Conservation (phyloP, 2,113 vertebrate species). For the Lophura nycthemera region DNA sequence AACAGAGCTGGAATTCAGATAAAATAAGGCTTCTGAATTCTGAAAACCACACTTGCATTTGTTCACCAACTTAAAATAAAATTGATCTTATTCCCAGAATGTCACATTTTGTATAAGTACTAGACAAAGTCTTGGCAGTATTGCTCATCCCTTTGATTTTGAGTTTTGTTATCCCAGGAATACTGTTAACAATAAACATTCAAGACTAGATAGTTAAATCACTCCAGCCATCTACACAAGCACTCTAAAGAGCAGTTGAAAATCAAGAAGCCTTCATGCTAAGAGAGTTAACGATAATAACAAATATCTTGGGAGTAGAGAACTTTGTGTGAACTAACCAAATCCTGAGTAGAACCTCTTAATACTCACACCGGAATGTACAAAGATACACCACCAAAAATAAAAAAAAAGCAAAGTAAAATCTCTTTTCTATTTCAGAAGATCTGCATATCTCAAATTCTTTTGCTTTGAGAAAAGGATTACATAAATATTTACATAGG, state of each 20-base stretch:
- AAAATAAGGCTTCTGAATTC: constrained; percentile 60
- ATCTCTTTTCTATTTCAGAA: neutral
- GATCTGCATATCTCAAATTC: neutral
- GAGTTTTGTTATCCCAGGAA: neutral
- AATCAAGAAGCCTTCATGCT: neutral
- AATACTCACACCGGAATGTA: neutral
- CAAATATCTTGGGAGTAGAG: neutral
- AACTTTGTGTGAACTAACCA: neutral
- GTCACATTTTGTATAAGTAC: neutral
- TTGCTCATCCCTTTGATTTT: neutral
- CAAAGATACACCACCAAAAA: neutral
- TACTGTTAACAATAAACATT: neutral
- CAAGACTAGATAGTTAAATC: neutral
- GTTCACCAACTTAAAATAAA: constrained; percentile 28
- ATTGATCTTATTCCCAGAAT: neutral
- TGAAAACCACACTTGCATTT: constrained; percentile 46
- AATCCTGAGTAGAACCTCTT: neutral
- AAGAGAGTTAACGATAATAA: neutral
- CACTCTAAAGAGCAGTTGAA: neutral
- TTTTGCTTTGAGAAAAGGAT: neutral
- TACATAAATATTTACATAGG: neutral
- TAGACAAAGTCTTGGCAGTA: neutral
- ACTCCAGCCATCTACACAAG: neutral
- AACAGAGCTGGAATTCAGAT: constrained; percentile 56
- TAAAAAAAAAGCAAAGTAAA: neutral